These are phyloP conservation scores for Geophilus truncorum DNA, from an alignment of 2,888 invertebrate species.

Conservation along the genomic window DNA sequence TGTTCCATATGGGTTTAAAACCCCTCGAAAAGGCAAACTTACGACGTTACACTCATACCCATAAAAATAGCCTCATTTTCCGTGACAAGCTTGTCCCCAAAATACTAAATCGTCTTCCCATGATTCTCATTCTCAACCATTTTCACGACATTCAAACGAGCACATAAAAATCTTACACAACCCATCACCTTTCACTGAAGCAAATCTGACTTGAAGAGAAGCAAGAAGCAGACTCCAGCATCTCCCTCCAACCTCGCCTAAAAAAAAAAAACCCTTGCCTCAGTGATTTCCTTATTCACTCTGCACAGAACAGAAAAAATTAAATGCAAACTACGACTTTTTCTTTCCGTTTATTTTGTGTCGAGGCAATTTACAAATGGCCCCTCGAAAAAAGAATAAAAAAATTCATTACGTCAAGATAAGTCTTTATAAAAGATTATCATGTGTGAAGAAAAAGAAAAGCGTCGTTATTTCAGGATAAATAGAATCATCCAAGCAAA, in stretches of 20 bases:
- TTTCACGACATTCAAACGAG: slow-evolving; percentile 27
- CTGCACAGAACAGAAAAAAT: neutral
- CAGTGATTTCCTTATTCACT: neutral
- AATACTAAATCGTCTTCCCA: slow-evolving; percentile 27
- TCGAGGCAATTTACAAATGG: neutral
- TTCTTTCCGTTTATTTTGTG: no score
- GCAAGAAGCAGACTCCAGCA: neutral
- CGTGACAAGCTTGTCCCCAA: slow-evolving; percentile 3
- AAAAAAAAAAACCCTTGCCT: neutral
- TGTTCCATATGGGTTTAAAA: neutral
- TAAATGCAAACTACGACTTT: neutral
- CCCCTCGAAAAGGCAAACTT: neutral
- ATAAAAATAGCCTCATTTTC: slow-evolving; percentile 10
- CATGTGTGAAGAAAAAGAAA: neutral
- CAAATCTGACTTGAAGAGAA: slow-evolving; percentile 24
- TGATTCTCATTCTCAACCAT: slow-evolving; percentile 25
- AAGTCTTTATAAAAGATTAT: slow-evolving; percentile 6
- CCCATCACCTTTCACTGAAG: slow-evolving; percentile 27
- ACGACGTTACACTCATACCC: neutral
- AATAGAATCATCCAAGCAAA: slow-evolving; percentile 21
- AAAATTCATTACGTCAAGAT: slow-evolving; percentile 7
- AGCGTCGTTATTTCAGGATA: neutral
- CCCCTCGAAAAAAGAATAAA: neutral
- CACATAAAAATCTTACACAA: slow-evolving; percentile 12
- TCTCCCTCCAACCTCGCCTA: no score